Conservation (phyloP, 1,140 invertebrate species). For the Platorchestia sp. region DNA sequence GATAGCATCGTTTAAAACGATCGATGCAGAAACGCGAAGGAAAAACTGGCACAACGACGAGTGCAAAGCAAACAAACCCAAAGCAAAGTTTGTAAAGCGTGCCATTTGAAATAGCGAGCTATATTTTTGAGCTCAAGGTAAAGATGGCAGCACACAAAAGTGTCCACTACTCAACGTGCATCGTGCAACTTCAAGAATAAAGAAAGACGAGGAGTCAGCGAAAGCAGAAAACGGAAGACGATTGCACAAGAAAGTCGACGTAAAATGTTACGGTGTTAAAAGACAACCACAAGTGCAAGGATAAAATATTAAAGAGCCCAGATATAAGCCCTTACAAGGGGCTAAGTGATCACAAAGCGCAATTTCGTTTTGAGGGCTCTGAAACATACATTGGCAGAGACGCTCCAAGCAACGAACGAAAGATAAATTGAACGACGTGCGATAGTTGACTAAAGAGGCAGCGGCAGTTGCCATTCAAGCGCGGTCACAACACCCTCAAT, state of each 20-base stretch:
- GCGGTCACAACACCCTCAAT: slow-evolving; percentile 43
- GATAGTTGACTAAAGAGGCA: neutral
- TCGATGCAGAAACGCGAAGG: neutral
- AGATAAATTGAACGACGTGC: neutral
- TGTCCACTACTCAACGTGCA: neutral
- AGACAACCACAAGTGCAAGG: neutral
- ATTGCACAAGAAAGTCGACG: neutral
- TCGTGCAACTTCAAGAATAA: neutral
- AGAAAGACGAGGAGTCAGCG: neutral
- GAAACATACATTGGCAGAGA: neutral
- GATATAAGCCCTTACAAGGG: neutral
- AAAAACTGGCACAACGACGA: neutral
- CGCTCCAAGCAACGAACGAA: neutral
- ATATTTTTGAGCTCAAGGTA: neutral
- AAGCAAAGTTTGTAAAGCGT: neutral
- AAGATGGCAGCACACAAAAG: neutral
- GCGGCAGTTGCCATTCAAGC: neutral
- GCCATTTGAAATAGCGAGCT: neutral
- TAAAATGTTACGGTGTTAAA: neutral
- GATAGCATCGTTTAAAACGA: neutral
- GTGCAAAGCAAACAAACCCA: too few species aligned
- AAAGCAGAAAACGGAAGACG: neutral
- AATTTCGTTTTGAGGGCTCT: neutral
- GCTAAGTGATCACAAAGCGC: neutral
- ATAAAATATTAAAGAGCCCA: neutral